Base-by-base conservation (phyloP, 1,140 invertebrate genomes). In the Pinna nobilis region DNA sequence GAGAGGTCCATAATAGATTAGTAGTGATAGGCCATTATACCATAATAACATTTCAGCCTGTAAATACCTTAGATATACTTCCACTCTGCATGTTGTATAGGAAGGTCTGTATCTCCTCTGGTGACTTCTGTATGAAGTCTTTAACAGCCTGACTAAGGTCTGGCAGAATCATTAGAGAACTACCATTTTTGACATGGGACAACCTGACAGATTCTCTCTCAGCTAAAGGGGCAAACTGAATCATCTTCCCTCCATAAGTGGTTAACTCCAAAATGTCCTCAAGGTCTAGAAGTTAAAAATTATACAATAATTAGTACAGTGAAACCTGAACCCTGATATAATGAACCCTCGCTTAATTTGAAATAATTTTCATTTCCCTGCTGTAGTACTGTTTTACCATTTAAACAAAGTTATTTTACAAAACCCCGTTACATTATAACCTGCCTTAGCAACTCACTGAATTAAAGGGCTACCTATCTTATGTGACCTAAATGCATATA, bases 111-210 rank as follows among this genome's bases (percentile, higher is more conserved):
- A 74, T 55, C 20, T 78, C 76, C 23, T 74, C 63, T 3, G 30
- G 25, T n/a, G 33, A 37, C 30, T 57, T 69, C 28, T 59, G 32
- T 39, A 74, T 59, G 23, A 70, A 61, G 20, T 53, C 44, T 7
- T 33, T 30, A 18, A 78, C 74, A 32, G 67, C 66, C 44, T 66
- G 41, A n/a, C 57, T 59, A 18, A 71, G 69, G 25, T 72, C 66
- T 50, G 66, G 49, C 37, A 61, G 39, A 13, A 67, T 68, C 2
- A 79, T 9, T 6, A 39, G 23, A n/a, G 67, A n/a, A 33, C 59
- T 69, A 2, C 47, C 49, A 11, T 60, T 35, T 11, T 55, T 60
- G 20, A 55, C 25, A 13, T n/a, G n/a, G n/a, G 28, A 32, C 44
- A 63, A 30, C 4, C 30, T 39, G 2, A 73, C 5, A 18, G 25